Conservation (phyloP, 2,113 vertebrate species). For the Podilymbus podiceps region DNA sequence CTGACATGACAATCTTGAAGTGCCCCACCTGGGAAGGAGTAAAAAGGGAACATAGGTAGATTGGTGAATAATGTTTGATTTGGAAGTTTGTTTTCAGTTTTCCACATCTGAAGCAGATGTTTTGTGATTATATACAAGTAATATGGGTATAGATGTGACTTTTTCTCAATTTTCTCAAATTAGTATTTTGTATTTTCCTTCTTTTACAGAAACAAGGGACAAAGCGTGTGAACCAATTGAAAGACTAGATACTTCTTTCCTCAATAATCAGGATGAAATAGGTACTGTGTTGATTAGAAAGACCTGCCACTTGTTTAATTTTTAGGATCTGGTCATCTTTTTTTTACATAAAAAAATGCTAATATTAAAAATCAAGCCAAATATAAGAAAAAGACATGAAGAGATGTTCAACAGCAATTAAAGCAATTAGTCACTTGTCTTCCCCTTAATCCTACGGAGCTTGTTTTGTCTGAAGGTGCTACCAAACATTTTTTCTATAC, state of each 20-base stretch:
- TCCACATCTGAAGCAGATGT: neutral
- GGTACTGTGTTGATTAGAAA: constrained; percentile 36
- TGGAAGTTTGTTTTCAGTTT: neutral
- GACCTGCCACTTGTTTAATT: neutral
- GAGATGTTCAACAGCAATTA: neutral
- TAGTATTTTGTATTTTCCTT: neutral
- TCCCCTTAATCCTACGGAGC: neutral
- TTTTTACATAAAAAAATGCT: neutral
- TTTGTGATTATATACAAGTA: neutral
- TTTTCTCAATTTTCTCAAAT: neutral
- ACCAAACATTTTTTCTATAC: neutral
- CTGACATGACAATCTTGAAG: neutral
- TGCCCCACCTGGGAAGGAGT: neutral
- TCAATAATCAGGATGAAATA: constrained; percentile 18
- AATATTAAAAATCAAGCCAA: neutral
- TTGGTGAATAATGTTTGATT: neutral
- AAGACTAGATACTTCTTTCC: constrained; percentile 24
- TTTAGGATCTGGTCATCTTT: neutral
- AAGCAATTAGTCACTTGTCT: neutral
- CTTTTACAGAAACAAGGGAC: constrained; percentile 46
- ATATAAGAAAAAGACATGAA: neutral
- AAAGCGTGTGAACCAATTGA: constrained; percentile 33
- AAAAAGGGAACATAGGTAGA: neutral
- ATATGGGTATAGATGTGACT: fast-evolving
- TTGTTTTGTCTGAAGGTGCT: neutral